phyloP scores from a whole-genome alignment of 2,888 invertebrate species.

The Gandaritis pyraliata region DNA sequence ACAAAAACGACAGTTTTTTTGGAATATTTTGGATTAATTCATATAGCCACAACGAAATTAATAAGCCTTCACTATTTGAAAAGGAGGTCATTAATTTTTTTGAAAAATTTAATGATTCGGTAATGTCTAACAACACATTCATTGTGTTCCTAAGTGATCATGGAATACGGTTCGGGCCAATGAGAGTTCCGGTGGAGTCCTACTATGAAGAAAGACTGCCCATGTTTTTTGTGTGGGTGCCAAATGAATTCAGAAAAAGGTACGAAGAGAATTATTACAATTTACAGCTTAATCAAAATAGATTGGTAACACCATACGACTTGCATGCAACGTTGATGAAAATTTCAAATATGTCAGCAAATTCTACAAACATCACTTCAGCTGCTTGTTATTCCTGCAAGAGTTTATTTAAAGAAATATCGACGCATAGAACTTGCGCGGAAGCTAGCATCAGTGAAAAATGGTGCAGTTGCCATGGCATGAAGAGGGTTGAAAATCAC shows the following conservation, averaged over 20 bases:
- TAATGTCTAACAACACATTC: constrained; percentile 86
- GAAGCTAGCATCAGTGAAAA: constrained; percentile 87
- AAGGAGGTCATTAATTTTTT: constrained; percentile 82
- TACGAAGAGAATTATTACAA: constrained; percentile 83
- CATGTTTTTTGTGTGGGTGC: constrained; percentile 88
- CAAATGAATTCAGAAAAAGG: constrained; percentile 82
- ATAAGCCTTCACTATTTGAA: constrained; percentile 87
- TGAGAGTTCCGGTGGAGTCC: constrained; percentile 87
- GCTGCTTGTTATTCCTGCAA: constrained; percentile 86
- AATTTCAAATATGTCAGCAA: constrained; percentile 79
- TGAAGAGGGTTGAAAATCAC: constrained; percentile 57
- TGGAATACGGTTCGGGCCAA: constrained; percentile 89
- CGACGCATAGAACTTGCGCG: constrained; percentile 85
- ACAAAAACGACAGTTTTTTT: constrained; percentile 86
- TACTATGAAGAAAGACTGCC: constrained; percentile 91
- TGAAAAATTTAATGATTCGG: constrained; percentile 75
- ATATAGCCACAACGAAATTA: constrained; percentile 88
- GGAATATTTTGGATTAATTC: constrained; percentile 91
- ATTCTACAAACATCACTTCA: constrained; percentile 73
- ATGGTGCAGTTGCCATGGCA: constrained; percentile 88
- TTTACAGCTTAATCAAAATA: constrained; percentile 85
- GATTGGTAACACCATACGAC: constrained; percentile 90
- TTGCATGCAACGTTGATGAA: constrained; percentile 86
- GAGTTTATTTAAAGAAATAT: constrained; percentile 85
- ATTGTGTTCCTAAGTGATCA: constrained; percentile 91